Conservation (phyloP, 2,113 vertebrate genomes). For the Engraulis encrasicolus region DNA sequence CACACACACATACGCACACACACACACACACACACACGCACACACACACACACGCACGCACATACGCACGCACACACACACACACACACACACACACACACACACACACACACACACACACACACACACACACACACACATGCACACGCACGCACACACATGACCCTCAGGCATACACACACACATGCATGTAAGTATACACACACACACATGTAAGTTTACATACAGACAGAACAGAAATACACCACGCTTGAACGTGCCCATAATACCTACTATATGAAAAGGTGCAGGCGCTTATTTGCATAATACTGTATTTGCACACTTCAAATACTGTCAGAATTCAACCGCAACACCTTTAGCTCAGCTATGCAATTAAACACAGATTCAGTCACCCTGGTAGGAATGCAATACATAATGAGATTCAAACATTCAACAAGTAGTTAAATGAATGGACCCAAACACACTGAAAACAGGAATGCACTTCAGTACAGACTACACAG, state of each 20-base stretch:
- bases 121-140: background rate
- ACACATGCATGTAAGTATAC: background rate
- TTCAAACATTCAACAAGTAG: no score
- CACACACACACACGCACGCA: background rate
- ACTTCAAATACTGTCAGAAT: background rate
- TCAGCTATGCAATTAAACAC: background rate
- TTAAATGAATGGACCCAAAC: no score
- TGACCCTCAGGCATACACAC: no score
- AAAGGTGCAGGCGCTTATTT: background rate
- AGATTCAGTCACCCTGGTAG: background rate
- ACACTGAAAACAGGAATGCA: no score
- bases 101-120: background rate
- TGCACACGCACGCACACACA: background rate
- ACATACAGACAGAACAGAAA: background rate
- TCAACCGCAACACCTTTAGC: background rate
- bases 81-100: background rate
- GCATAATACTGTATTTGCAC: background rate
- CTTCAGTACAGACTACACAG: no score
- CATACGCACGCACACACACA: background rate
- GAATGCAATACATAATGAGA: no score
- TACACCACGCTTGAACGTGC: background rate
- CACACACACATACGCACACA: background rate
- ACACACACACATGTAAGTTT: background rate
- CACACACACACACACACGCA: background rate
- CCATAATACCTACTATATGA: background rate